phyloP scores from a whole-genome alignment of 2,113 vertebrate species.

The Forbesichthys papilliferus region DNA sequence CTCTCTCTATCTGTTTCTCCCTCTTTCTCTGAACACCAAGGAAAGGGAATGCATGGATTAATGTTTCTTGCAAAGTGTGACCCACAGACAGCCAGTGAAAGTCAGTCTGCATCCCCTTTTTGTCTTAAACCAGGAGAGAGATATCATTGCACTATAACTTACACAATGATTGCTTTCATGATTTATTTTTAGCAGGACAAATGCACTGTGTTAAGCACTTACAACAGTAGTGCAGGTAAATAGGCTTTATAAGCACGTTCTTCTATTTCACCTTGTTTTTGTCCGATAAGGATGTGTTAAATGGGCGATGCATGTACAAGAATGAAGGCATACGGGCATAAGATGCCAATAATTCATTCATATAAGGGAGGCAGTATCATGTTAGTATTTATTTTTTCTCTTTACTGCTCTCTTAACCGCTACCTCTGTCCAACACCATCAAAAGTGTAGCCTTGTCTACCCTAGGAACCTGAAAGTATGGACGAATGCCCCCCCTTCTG shows the following conservation, averaged over 20 bases:
- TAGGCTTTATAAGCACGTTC: not conserved
- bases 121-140: constrained; percentile 3
- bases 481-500: constrained; percentile 14
- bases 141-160: constrained; percentile 26
- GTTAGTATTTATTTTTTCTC: not conserved
- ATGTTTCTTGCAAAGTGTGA: no score
- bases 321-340: no score
- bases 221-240: constrained; percentile 26
- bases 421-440: constrained; percentile 18
- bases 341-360: not conserved
- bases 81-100: not conserved
- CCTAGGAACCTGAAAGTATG: not conserved
- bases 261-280: constrained; percentile 25
- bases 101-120: not conserved
- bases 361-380: constrained; percentile 8
- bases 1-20: no score
- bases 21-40: not conserved
- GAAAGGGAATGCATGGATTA: constrained; percentile 10
- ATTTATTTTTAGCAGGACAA: constrained; percentile 32
- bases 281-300: not conserved
- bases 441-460: not conserved
- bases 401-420: not conserved
- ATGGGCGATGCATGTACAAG: not conserved
- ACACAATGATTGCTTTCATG: constrained; percentile 12
- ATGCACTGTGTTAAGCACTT: constrained; percentile 27